Base-by-base conservation (phyloP, 2,888 invertebrate species). In the Matsumyia berberina region DNA sequence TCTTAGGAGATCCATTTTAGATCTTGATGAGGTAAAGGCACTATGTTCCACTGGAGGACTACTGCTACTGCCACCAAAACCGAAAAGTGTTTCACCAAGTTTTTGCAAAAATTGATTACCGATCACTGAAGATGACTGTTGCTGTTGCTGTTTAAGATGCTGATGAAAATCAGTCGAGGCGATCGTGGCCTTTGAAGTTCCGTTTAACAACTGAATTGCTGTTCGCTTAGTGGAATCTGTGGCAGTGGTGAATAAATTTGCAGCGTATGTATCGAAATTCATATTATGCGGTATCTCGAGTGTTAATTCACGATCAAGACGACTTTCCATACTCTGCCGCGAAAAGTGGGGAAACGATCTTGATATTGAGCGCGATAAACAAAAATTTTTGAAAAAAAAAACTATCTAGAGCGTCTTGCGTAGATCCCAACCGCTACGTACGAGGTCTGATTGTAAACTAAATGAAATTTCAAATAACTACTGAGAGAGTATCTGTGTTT, bases 241-340 rank as follows among this genome's bases (percentile, higher is more conserved):
- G n/a, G 57, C 49, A 5, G 37, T 64, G 19, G 44, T 72, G 12
- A 86, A 62, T n/a, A 72, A 55, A 51, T 80, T 73, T 64, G 86
- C 39, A 37, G 91, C 89, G 86, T 89, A 90, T 80, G 89, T 88
- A 86, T 91, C 90, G 87, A 91, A 89, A 87, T 91, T 90, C 86
- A 90, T 86, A 87, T 89, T 90, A 72, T 89, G 88, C 86, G 91
- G 89, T 86, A 89, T 88, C 60, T 91, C 90, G 88, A 90, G 89
- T 87, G 90, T 89, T 83, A 91, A 89, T 89, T 90, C 88, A 74
- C 89, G 89, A 87, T 89, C 89, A 83, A 90, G 87, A 64, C 85
- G 87, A 64, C 85, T 87, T 86, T 90, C 91, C 91, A 91, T 91
- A 46, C 69, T 76, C 60, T 53, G 33, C 51, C 37, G 53, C 35